Base-by-base conservation (phyloP, 2,888 invertebrate genomes). In the Xanthostigma xanthostigma region DNA sequence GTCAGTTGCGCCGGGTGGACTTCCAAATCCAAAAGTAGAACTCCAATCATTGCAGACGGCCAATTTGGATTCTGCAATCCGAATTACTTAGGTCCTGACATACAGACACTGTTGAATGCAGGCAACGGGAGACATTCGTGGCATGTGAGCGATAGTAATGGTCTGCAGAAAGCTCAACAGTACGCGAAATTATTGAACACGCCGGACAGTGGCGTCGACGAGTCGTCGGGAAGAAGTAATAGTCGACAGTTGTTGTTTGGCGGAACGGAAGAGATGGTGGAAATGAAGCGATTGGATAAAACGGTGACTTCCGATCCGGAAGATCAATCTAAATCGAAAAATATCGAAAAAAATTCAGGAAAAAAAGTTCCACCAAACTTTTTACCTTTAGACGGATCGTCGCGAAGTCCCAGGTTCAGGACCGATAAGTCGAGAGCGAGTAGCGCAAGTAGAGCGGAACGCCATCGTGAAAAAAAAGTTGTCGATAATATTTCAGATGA, bases 61-160 rank as follows among this genome's bases (percentile, higher is more conserved):
- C 73, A 74, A 8, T 76, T 78, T 49, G 81, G 84, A 2, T 84
- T 84, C 64, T 81, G 81, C 59, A 84, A 84, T 63, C 84, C 84
- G 5, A 84, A 85, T 62, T 84, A 85, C 60, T 64, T 83, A 54
- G 82, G 82, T 0, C 74, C 81, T 8, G 81, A 81, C 55, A 73
- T 78, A 41, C 67, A 69, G 53, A 61, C 62, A 1, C 53, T 62
- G 35, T 54, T 63, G 13, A 48, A 59, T 6, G 41, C 35, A 12
- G 48, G 45, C 13, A 43, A 36, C 14, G 13, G 58, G n/a, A 45
- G 45, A 17, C 45, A 45, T 37, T 41, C 42, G 9, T 42, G 42
- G 41, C 36, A 43, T 11, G 45, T 45, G 2, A 14, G 38, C 49
- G 2, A 57, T 54, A 49, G 50, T 59, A 39, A 41, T 60, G 11